Conservation (phyloP, 2,888 invertebrate species). For the Volucella bombylans region DNA sequence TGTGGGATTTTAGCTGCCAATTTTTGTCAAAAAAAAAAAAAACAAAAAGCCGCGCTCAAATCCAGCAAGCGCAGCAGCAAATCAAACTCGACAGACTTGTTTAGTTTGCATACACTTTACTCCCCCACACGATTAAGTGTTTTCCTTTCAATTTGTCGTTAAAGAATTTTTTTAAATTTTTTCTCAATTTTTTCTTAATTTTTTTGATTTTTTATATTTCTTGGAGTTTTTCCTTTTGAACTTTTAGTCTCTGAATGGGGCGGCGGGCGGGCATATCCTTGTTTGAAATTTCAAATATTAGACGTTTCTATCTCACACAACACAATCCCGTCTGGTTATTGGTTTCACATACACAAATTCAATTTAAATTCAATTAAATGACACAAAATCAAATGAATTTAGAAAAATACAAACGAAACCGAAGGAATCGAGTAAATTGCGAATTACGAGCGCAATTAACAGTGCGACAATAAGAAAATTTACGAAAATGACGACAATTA, state of each 20-base stretch:
- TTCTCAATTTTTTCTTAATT: too few species aligned
- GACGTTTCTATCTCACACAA: slow-evolving; percentile 12
- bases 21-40: too few species aligned
- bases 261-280: slow-evolving; percentile 31
- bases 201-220: not conserved
- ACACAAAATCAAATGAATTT: not conserved
- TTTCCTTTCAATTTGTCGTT: too few species aligned
- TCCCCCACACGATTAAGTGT: too few species aligned
- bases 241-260: not conserved
- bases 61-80: too few species aligned
- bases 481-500: not conserved
- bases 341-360: not conserved
- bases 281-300: slow-evolving; percentile 16
- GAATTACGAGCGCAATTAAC: not conserved
- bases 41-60: too few species aligned
- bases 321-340: slow-evolving; percentile 11
- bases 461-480: not conserved
- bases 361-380: not conserved
- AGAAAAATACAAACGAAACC: not conserved
- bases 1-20: too few species aligned
- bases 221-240: not conserved
- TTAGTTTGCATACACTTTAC: too few species aligned
- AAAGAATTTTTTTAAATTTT: too few species aligned
- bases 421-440: not conserved
- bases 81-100: too few species aligned